Percentiles rank a stretch among this genome's conserved stretches.
phyloP scores from a whole-genome alignment of 2,888 invertebrate species.

The Stenchaetothrips biformis region DNA sequence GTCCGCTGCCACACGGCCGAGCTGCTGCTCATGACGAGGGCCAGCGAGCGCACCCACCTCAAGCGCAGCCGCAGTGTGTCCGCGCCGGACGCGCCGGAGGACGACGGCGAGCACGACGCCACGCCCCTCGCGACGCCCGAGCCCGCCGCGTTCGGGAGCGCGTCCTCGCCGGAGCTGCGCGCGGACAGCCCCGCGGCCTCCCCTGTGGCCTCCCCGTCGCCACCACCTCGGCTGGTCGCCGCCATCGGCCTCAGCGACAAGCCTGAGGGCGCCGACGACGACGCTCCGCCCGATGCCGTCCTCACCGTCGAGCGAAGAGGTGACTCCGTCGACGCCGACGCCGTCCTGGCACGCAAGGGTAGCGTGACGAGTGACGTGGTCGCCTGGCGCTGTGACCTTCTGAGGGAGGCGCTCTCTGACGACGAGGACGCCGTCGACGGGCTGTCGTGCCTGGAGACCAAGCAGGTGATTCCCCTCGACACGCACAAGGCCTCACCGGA shows the following conservation, averaged over 20 bases:
- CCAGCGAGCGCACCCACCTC: slow-evolving; percentile 6
- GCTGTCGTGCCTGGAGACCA: slow-evolving; percentile 27
- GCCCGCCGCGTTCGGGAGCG: neutral
- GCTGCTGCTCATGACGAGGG: slow-evolving; percentile 10
- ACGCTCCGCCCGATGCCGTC: neutral
- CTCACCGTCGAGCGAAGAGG: too few relatives aligned
- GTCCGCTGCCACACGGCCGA: neutral
- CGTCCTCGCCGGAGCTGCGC: neutral
- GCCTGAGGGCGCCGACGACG: neutral
- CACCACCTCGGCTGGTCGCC: too few relatives aligned
- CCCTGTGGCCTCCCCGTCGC: too few relatives aligned
- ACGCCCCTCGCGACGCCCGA: too few relatives aligned
- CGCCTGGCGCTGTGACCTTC: slow-evolving; percentile 42
- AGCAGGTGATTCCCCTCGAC: slow-evolving; percentile 18
- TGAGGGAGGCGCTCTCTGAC: slow-evolving; percentile 39
- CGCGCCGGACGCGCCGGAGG: neutral
- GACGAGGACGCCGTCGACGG: slow-evolving; percentile 36
- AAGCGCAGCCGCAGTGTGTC: slow-evolving; percentile 5
- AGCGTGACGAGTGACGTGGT: slow-evolving; percentile 43
- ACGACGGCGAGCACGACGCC: neutral
- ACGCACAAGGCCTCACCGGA: too few relatives aligned
- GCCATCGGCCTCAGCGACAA: too few relatives aligned
- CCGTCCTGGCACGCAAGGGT: slow-evolving; percentile 36
- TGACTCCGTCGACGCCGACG: too few relatives aligned
- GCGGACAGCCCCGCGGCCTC: neutral